Percentiles rank a stretch among this genome's conserved stretches.
phyloP scores from a whole-genome alignment of 2,797 vertebrate genomes.

The Microctenopoma steveboyesi region DNA sequence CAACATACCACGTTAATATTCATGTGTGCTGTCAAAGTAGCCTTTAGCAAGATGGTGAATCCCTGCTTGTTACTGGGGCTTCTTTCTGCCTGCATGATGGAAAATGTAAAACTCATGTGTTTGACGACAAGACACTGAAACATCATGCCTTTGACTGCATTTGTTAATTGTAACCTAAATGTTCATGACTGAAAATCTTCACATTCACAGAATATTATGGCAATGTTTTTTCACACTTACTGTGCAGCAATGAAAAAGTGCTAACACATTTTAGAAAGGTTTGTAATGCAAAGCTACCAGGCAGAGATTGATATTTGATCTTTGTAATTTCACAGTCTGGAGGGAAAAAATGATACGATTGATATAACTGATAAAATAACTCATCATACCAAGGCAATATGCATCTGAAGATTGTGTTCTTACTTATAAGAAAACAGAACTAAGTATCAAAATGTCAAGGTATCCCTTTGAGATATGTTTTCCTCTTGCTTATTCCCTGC shows the following conservation, averaged over 20 bases:
- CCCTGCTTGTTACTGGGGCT: not conserved
- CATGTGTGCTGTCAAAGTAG: conserved; percentile 1
- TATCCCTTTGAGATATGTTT: conserved; percentile 44
- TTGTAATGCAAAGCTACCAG: not conserved
- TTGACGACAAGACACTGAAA: conserved; percentile 1
- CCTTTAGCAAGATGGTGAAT: conserved; percentile 36
- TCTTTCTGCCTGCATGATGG: not conserved
- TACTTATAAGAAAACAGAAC: conserved; percentile 17
- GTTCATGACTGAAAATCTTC: too few relatives aligned
- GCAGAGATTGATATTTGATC: not conserved
- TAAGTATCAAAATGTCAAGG: conserved; percentile 41
- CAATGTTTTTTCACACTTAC: too few relatives aligned
- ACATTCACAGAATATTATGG: too few relatives aligned
- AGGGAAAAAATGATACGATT: not conserved
- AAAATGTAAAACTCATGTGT: not conserved
- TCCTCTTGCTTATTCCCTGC: conserved; percentile 19
- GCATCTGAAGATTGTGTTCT: conserved; percentile 14
- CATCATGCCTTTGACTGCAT: not conserved
- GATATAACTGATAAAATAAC: conserved; percentile 7
- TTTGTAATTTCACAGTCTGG: conserved; percentile 1
- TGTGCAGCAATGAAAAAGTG: not conserved
- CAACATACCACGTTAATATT: not conserved
- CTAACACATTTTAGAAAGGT: not conserved
- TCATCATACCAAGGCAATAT: not conserved
- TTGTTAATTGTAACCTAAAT: conserved; percentile 6